Evolutionary conservation across 2,797 vertebrate species (phyloP), one percentile per base, ranked within the genome.

Genomic region (Agapornis canus): DNA sequence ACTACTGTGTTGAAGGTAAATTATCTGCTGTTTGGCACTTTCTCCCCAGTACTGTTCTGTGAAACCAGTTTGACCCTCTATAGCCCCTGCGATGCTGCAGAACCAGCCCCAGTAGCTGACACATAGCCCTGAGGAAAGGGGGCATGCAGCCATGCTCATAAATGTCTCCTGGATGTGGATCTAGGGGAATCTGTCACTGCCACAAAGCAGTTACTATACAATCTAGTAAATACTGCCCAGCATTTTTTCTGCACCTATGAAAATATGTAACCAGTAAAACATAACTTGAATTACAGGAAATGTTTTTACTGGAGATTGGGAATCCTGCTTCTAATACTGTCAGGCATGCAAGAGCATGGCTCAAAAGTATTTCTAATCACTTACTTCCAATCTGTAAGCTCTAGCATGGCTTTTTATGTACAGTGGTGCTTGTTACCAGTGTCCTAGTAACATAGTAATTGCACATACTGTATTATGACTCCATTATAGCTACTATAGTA

Each of bases 31-130:
- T 6, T 64, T 76, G 31, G 13, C 8, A 0, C 11, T n/a, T 71
- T 52, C 40, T 7, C 26, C 13, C 14, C 11, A 19, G 12, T 45
- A 6, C 15, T 76, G 13, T 45, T 7, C 2, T 61, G 35, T 77
- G 60, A 85, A 80, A 61, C 13, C 12, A 1, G 0, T 57, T 43
- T 47, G n/a, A 31, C 10, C 14, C 19, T n/a, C 3, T 1, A 0
- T 8, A 52, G 32, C 40, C 27, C 40, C 49, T 21, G 42, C 29
- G 68, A 5, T 79, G 45, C 66, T 75, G 48, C 80, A 86, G 77
- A 57, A 52, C 13, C 65, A 82, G 20, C n/a, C 18, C 47, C 20
- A 37, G 37, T 8, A 70, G 22, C 39, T 61, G 59, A 61, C 19
- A 12, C 4, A 21, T 18, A 45, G 19, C 26, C 22, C 37, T 43